Evolutionary conservation across 2,797 vertebrate genomes (phyloP), one percentile per base, ranked within the genome.

Genomic region (Chanos chanos): DNA sequence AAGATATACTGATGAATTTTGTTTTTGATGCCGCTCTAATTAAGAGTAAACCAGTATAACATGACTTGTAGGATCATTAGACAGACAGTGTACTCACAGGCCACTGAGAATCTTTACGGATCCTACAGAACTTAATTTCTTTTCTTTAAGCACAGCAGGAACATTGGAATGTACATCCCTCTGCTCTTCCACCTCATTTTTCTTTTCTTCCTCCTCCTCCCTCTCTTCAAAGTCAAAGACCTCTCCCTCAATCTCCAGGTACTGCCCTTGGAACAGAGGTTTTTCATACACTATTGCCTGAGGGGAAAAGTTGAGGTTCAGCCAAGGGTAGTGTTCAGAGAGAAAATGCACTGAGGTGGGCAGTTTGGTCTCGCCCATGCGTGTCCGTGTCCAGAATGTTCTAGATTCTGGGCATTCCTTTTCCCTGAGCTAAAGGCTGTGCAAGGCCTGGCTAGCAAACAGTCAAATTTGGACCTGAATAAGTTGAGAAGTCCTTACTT

Each of bases 91-190:
- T 66, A 94, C 96, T 97, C 81, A 99, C 96, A 99, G 61, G 74
- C 96, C 95, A 76, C 90, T 83, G 0, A 93, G 81, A 6, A 99
- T 88, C 85, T 93, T 95, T 30, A 99, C 51, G 3, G 96, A 99
- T 18, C 94, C 94, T 59, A 95, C 85, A 3, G 90, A 78, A 0
- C 68, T 7, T 30, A 94, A 33, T 0, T 39, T 76, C 47, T 58
- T 76, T 65, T 43, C 83, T 27, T 45, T 79, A 15, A 5, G 25
- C 5, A 6, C 25, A 4, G 49, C 54, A 21, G 13, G n/a, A 19
- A 2, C 25, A 7, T 50, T 54, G 8, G 41, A 8, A 39, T 28
- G 61, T 24, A 68, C 66, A 18, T 15, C 13, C 0, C 49, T 52
- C 5, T 28, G n/a, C 37, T 53, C 49, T 10, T 44, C 62, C 5